Base-by-base conservation (phyloP, 2,797 vertebrate genomes). In the Clarias pachynema region DNA sequence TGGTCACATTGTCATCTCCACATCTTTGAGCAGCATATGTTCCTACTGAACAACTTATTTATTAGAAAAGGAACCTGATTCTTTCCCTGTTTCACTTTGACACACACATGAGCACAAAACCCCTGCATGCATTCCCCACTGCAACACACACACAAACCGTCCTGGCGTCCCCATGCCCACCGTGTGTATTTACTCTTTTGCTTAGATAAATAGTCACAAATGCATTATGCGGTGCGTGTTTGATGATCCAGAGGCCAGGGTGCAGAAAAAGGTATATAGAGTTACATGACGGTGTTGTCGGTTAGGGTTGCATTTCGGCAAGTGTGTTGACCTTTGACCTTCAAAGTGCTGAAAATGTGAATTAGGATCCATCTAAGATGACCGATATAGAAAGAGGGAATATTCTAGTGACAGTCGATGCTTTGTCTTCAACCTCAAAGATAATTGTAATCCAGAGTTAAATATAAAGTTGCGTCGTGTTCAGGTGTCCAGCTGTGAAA, bases 121-220 rank as follows among this genome's bases (percentile, higher is more conserved):
- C 69, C 72, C 56, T 37, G 53, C 66, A 40, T 16, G 20, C 49
- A 59, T 69, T 69, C 63, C n/a, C n/a, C 9, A 57, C 66, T 29
- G 53, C 65, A 44, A 14, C 49, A 53, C 49, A 16, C 56, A 81
- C 84, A 68, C 62, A 82, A 10, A 66, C 68, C 26, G 37, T 63
- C 31, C 60, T 6, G 5, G 62, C 62, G 63, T 84, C 73, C 79
- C 44, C 59, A 10, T 79, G 16, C 83, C 62, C 59, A 65, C 5
- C 18, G 3, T 63, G 82, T 82, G 78, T 87, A 86, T 87, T 87
- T 89, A 73, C 79, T 81, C 69, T 89, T 31, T 37, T 1, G n/a
- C 68, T 77, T 82, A 20, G 79, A 86, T 80, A 89, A 89, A 87
- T 89, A 87, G 66, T 81, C 70, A 75, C 53, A 49, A 40, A 40